Conservation (phyloP, 92 coral and sea anemone genomes). For the Epizoanthus illoricatus region DNA sequence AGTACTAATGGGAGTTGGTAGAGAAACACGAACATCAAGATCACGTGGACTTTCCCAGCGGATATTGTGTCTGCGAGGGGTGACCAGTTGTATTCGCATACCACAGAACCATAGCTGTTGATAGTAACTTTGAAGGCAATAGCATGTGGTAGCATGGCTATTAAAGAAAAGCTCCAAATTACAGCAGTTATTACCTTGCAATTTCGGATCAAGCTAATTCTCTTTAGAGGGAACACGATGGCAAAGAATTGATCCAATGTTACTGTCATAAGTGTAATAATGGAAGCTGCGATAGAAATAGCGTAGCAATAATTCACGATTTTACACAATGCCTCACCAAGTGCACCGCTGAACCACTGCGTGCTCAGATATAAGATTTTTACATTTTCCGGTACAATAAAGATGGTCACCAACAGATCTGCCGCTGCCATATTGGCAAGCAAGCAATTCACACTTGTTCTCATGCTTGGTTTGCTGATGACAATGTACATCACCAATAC, state of each 20-base stretch:
- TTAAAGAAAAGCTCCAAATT: constrained; percentile 55
- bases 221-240: constrained; percentile 55
- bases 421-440: constrained; percentile 73
- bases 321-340: constrained; percentile 60
- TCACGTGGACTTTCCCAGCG: constrained; percentile 44
- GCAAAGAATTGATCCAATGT: constrained; percentile 70
- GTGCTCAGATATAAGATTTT: constrained; percentile 26
- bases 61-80: neutral
- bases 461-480: constrained; percentile 41
- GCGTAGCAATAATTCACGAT: constrained; percentile 32
- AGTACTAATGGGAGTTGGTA: constrained; percentile 61
- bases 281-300: constrained; percentile 68
- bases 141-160: constrained; percentile 46
- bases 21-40: constrained; percentile 42
- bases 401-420: constrained; percentile 51
- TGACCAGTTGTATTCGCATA: neutral
- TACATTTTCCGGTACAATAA: constrained; percentile 48
- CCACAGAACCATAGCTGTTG: neutral
- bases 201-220: constrained; percentile 35
- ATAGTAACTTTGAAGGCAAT: constrained; percentile 38
- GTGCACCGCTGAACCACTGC: constrained; percentile 55
- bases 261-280: constrained; percentile 49
- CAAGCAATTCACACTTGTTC: constrained; percentile 47
- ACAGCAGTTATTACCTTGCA: constrained; percentile 49
- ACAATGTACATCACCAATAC: constrained; percentile 65